Percentiles rank a stretch among this genome's conserved stretches.
Evolutionary conservation across 2,113 vertebrate genomes (phyloP).

Genomic region (Etheostoma cragini): DNA sequence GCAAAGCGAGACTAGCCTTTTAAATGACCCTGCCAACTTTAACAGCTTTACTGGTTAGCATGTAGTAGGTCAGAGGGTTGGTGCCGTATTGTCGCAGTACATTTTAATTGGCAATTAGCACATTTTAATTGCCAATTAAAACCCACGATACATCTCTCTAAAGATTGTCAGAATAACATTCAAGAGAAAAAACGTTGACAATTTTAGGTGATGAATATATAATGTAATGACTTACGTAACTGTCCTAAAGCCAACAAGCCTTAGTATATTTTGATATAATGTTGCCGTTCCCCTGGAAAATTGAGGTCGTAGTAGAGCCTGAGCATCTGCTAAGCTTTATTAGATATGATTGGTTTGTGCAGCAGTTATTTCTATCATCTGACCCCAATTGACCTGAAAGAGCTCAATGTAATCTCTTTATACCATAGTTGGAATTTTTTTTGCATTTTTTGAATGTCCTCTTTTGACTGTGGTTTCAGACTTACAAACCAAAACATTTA

Average conservation of each 20-base stretch:
- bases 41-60: not conserved
- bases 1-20: too few relatives aligned
- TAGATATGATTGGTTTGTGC: conserved; percentile 65
- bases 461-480: conserved; percentile 47
- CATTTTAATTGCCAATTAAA: not conserved
- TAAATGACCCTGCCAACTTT: not conserved
- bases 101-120: too few relatives aligned
- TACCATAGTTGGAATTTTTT: conserved; percentile 61
- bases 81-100: too few relatives aligned
- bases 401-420: conserved; percentile 73
- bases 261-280: conserved; percentile 55
- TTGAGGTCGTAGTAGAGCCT: conserved; percentile 55
- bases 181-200: not conserved
- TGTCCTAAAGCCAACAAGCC: conserved; percentile 16
- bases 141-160: not conserved
- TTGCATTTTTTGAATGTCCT: conserved; percentile 47
- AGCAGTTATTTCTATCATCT: conserved; percentile 65
- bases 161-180: not conserved
- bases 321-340: conserved; percentile 65
- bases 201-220: conserved; percentile 12
- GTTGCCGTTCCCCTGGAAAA: conserved; percentile 54
- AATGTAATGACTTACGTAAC: conserved; percentile 41
- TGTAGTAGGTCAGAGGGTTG: too few relatives aligned
- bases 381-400: conserved; percentile 69
- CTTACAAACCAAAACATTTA: conserved; percentile 26